These are phyloP conservation scores for Smutsia gigantea DNA, from an alignment of 2,797 vertebrate genomes.

Conservation along the genomic window DNA sequence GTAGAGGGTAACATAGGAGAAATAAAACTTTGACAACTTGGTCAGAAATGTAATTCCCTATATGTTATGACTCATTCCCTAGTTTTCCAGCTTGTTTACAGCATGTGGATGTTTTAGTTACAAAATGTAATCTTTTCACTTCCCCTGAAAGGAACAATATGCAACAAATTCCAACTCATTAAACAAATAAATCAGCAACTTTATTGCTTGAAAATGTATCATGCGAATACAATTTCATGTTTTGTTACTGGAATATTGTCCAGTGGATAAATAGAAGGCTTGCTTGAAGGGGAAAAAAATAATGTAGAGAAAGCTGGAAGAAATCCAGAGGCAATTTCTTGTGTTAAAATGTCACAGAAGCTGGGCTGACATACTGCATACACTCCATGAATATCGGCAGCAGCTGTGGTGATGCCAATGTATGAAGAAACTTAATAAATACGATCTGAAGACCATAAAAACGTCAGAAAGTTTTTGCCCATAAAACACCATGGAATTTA, in stretches of 20 bases:
- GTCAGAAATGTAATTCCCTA: neutral
- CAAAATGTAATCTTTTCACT: neutral
- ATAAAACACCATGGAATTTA: too few species aligned
- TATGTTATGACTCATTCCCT: rapidly evolving
- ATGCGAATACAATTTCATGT: rapidly evolving
- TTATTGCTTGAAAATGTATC: neutral
- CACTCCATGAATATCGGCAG: rapidly evolving
- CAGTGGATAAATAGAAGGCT: neutral
- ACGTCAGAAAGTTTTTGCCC: too few species aligned
- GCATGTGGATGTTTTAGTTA: rapidly evolving
- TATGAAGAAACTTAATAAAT: too few species aligned
- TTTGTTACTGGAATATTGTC: too few species aligned
- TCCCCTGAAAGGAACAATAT: rapidly evolving
- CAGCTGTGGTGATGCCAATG: rapidly evolving
- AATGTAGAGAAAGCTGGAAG: neutral
- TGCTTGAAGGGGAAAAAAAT: too few species aligned
- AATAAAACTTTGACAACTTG: rapidly evolving
- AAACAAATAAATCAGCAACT: neutral
- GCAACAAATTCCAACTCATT: rapidly evolving
- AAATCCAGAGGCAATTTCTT: neutral
- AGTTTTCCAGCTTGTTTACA: rapidly evolving
- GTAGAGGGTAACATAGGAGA: rapidly evolving
- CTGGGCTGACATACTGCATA: neutral
- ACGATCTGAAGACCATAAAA: neutral
- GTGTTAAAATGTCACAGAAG: neutral